These are phyloP conservation scores for Tapera naevia DNA, from an alignment of 2,797 vertebrate genomes.

Conservation along the genomic window DNA sequence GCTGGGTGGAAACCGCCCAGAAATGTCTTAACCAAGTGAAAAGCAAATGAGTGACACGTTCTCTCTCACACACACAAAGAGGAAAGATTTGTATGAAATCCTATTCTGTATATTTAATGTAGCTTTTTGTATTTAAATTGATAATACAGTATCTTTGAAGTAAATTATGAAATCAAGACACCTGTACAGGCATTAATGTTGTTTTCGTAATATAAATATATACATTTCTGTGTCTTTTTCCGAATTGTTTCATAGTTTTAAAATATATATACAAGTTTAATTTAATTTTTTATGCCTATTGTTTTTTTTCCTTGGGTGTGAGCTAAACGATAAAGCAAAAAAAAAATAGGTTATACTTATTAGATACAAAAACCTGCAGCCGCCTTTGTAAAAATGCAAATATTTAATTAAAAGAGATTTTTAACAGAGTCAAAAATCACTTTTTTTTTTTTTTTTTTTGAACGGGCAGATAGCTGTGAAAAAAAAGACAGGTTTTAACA, in stretches of 20 bases:
- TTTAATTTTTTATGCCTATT: conserved; percentile 82
- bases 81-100: conserved; percentile 97
- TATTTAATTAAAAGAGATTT: conserved; percentile 81
- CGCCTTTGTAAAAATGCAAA: conserved; percentile 77
- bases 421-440: conserved; percentile 72
- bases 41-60: conserved; percentile 38
- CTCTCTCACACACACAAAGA: conserved; percentile 53
- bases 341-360: conserved; percentile 64
- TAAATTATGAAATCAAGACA: conserved; percentile 96
- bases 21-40: conserved; percentile 91
- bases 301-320: conserved; percentile 67
- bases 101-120: conserved; percentile 99
- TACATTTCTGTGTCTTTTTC: conserved; percentile 80
- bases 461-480: conserved; percentile 18
- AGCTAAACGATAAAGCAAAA: conserved; percentile 35
- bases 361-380: conserved; percentile 67
- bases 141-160: conserved; percentile 98
- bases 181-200: conserved; percentile 91
- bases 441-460: conserved; percentile 70
- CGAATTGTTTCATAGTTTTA: conserved; percentile 84
- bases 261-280: conserved; percentile 79
- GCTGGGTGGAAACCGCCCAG: conserved; percentile 78
- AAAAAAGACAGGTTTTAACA: background rate
- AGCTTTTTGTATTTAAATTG: conserved; percentile 99
- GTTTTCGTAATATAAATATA: conserved; percentile 86